phyloP scores from a whole-genome alignment of 2,797 vertebrate genomes.

The Cichlasoma orientale region DNA sequence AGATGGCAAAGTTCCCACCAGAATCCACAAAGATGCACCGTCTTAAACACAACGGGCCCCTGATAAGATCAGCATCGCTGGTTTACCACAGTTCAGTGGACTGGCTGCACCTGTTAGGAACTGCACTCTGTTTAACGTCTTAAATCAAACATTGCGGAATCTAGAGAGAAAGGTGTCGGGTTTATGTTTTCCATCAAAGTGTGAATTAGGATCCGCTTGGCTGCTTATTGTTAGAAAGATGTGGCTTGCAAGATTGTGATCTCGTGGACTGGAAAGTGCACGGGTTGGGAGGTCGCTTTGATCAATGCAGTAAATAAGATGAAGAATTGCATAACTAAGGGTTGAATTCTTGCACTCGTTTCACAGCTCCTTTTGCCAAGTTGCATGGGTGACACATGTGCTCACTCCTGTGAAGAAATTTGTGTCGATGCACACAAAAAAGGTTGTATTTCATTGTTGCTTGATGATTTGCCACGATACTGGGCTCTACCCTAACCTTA shows the following conservation, averaged over 20 bases:
- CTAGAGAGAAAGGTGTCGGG: not conserved
- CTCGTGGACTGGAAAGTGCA: not conserved
- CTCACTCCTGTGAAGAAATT: not conserved
- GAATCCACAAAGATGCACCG: constrained; percentile 37
- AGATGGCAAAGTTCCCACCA: constrained; percentile 52
- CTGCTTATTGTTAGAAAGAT: constrained; percentile 8
- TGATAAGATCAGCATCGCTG: constrained; percentile 34
- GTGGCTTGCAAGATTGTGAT: not conserved
- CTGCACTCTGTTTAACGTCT: constrained; percentile 32
- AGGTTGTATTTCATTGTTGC: not conserved
- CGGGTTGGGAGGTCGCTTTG: not conserved
- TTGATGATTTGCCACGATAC: not conserved
- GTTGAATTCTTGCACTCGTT: not conserved
- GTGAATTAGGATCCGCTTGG: constrained; percentile 17
- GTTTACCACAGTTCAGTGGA: constrained; percentile 31
- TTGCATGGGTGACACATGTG: not conserved
- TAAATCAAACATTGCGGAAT: constrained; percentile 4
- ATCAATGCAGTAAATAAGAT: not conserved
- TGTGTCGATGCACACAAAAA: not conserved
- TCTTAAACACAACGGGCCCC: constrained; percentile 34
- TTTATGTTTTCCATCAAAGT: constrained; percentile 22
- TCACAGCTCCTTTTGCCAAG: not conserved
- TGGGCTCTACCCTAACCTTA: not conserved
- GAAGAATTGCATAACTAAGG: not conserved
- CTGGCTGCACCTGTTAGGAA: constrained; percentile 33